Percentiles rank a stretch among this genome's conserved stretches.
Evolutionary conservation across 2,888 invertebrate species (phyloP).

Genomic region (Coronaproctus castanopsis): DNA sequence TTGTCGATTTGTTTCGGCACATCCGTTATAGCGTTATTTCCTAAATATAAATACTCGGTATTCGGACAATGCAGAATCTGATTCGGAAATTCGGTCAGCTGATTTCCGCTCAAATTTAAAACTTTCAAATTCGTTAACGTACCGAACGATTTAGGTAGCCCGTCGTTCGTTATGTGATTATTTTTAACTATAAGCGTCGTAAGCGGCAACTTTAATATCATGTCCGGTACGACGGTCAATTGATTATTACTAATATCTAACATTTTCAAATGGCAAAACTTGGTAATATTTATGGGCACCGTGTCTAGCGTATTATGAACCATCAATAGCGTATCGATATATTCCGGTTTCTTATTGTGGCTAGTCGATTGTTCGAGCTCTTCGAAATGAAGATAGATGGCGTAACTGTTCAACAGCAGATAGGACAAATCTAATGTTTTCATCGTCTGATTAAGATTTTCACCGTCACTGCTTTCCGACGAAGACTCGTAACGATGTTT

Average conservation of each 20-base stretch:
- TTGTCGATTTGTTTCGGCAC: conserved; percentile 63
- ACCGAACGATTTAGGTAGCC: conserved; percentile 70
- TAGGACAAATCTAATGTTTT: conserved; percentile 51
- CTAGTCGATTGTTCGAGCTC: conserved; percentile 29
- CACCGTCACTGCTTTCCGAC: conserved; percentile 63
- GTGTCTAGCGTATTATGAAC: conserved; percentile 63
- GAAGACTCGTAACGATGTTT: conserved; percentile 24
- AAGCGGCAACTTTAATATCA: conserved; percentile 51
- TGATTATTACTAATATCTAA: conserved; percentile 77
- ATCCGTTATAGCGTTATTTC: conserved; percentile 61
- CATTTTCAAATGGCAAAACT: conserved; percentile 51
- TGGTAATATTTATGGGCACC: conserved; percentile 44
- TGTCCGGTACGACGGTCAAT: conserved; percentile 52
- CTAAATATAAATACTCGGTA: conserved; percentile 70
- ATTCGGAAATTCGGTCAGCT: conserved; percentile 59
- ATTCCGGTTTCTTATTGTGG: conserved; percentile 30
- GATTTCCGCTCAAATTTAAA: conserved; percentile 84
- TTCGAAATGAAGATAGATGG: conserved; percentile 40
- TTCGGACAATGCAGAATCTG: conserved; percentile 58
- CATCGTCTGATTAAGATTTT: conserved; percentile 45
- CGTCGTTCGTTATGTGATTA: conserved; percentile 60
- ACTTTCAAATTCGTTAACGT: conserved; percentile 45
- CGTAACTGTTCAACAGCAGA: conserved; percentile 36
- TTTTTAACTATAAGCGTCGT: conserved; percentile 69
- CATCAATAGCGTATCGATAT: conserved; percentile 54